phyloP scores from a whole-genome alignment of 2,797 vertebrate species.

The Borostomias antarcticus region DNA sequence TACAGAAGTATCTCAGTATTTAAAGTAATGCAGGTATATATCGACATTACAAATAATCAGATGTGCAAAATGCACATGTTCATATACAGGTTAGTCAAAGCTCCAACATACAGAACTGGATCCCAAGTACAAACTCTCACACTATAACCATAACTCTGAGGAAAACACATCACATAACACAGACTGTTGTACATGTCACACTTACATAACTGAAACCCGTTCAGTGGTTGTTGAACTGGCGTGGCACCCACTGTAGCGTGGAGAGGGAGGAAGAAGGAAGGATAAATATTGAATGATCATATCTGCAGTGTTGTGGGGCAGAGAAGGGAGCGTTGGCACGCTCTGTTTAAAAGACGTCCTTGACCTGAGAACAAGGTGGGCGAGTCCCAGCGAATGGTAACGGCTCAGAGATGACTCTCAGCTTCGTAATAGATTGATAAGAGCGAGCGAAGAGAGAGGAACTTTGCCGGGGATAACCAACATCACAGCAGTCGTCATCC shows the following conservation, averaged over 20 bases:
- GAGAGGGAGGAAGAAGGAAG: neutral
- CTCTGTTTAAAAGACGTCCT: neutral
- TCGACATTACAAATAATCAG: no score
- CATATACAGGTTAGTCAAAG: no score
- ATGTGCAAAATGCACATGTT: no score
- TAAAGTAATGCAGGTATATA: no score
- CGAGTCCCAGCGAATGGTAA: neutral
- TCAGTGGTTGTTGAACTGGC: neutral
- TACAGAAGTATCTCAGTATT: no score
- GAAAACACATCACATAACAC: neutral
- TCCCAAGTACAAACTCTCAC: no score
- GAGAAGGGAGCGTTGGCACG: neutral
- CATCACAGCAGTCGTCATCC: neutral
- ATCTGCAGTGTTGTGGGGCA: neutral
- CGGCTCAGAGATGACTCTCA: neutral
- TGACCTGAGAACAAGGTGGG: neutral
- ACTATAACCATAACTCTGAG: neutral
- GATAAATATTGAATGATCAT: slow-evolving; percentile 4
- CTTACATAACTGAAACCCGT: slow-evolving; percentile 2
- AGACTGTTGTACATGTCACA: neutral
- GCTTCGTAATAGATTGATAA: no score
- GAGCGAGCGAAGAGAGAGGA: no score
- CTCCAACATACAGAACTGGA: no score
- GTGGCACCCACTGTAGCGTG: neutral
- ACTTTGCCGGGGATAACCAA: neutral